phyloP scores from a whole-genome alignment of 1,140 invertebrate species.

The Penaeus chinensis region DNA sequence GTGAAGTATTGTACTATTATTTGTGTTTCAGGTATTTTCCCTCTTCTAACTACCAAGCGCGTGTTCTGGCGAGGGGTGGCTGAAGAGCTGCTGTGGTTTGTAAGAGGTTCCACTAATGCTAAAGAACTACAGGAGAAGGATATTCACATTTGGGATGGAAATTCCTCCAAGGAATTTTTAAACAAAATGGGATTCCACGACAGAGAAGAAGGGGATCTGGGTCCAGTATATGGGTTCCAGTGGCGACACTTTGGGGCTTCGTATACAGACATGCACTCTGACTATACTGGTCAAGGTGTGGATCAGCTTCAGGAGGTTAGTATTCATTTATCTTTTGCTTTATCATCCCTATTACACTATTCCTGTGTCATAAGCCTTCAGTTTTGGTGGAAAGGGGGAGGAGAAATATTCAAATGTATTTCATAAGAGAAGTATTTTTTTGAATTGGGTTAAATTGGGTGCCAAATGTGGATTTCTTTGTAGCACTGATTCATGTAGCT shows the following conservation, averaged over 20 bases:
- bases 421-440: no score
- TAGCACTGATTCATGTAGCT: not conserved
- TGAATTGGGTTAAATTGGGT: no score
- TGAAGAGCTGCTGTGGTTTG: slow-evolving; percentile 97
- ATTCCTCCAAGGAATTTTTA: slow-evolving; percentile 87
- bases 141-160: slow-evolving; percentile 98
- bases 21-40: slow-evolving; percentile 76
- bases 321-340: not conserved
- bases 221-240: slow-evolving; percentile 99
- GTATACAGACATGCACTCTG: slow-evolving; percentile 85
- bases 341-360: no score
- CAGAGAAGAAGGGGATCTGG: slow-evolving; percentile 94
- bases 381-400: no score
- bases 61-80: slow-evolving; percentile 94
- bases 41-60: slow-evolving; percentile 94
- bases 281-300: slow-evolving; percentile 87
- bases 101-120: slow-evolving; percentile 92
- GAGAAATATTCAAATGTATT: no score
- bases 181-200: slow-evolving; percentile 88
- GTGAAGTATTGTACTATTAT: not conserved
- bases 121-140: slow-evolving; percentile 86
- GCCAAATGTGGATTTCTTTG: no score
- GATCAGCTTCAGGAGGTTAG: slow-evolving; percentile 80
- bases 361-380: no score
- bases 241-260: slow-evolving; percentile 98